Base-by-base conservation (phyloP, 2,888 invertebrate genomes). In the Pristionchus arcanus region DNA sequence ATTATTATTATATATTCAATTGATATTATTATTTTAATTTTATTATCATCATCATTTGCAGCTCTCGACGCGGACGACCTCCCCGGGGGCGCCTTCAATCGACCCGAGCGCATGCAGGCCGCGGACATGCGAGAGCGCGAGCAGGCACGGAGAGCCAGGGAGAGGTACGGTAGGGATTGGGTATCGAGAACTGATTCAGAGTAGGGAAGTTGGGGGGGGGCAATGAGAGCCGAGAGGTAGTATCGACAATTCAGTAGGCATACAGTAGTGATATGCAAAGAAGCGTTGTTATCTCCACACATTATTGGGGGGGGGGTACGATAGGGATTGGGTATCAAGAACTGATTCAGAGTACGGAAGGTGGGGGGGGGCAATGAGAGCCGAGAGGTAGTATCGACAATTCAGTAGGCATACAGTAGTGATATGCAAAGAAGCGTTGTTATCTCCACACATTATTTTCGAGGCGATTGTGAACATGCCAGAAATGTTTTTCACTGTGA, bases 221-320 rank as follows among this genome's bases (percentile, higher is more conserved):
- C 55, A 16, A 55, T 55, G 55, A 11, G 55, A 55, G 15, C 13
- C 13, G 55, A 19, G 55, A 55, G 42, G 42, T 42, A 42, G 42
- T 42, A 42, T 42, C 42, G 42, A 42, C 49, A 53, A 13, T 53
- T 13, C 9, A 53, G 49, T 53, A 11, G 49, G 15, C 49, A 53
- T 13, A 53, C 7, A 7, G 49, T 53, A 53, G 49, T 7, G 49
- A 53, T 11, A 53, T 53, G 15, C 49, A 53, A 13, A 53, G 49
- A 7, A 53, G 49, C n/a, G n/a, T n/a, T n/a, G n/a, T n/a, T n/a
- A n/a, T n/a, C n/a, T n/a, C n/a, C n/a, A n/a, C n/a, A n/a, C n/a
- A n/a, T n/a, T n/a, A n/a, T n/a, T n/a, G n/a, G n/a, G 84, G 34
- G 85, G 25, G 63, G 59, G 42, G 85, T 74, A 37, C 90, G 87